phyloP scores from a whole-genome alignment of 2,113 vertebrate species.

The Proterorhinus semilunaris region DNA sequence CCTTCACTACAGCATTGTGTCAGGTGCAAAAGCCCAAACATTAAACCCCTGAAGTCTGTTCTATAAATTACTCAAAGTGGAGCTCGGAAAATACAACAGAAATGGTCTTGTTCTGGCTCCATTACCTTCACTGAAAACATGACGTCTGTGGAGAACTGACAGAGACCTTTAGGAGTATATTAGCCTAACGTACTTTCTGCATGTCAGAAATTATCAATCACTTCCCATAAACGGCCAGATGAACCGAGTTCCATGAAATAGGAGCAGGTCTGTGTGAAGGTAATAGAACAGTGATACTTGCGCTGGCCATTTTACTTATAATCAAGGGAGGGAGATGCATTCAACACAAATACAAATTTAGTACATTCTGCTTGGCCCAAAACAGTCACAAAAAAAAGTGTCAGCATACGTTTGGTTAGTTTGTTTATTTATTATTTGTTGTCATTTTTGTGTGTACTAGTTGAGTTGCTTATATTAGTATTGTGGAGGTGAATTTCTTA shows the following conservation, averaged over 20 bases:
- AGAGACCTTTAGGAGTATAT: neutral
- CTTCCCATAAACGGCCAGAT: neutral
- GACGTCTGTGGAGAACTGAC: neutral
- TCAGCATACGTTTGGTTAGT: too few species aligned
- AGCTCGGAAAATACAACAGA: neutral
- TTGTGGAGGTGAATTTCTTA: too few species aligned
- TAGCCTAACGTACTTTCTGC: neutral
- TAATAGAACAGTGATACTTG: neutral
- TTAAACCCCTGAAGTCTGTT: neutral
- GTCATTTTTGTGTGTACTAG: too few species aligned
- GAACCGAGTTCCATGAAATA: conserved; percentile 8
- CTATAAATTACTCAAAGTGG: conserved; percentile 1
- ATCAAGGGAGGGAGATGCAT: neutral
- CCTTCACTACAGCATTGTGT: conserved; percentile 3
- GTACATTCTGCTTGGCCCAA: too few species aligned
- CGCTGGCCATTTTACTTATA: neutral
- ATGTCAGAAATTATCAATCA: neutral
- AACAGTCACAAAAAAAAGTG: too few species aligned
- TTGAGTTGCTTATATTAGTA: too few species aligned
- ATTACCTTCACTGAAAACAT: conserved; percentile 1
- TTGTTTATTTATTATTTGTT: too few species aligned
- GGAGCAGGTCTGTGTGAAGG: neutral
- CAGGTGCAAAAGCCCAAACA: neutral
- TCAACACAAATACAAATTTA: too few species aligned
- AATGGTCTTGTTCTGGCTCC: neutral